Base-by-base conservation (phyloP, 2,888 invertebrate species). In the Bombylius discolor region DNA sequence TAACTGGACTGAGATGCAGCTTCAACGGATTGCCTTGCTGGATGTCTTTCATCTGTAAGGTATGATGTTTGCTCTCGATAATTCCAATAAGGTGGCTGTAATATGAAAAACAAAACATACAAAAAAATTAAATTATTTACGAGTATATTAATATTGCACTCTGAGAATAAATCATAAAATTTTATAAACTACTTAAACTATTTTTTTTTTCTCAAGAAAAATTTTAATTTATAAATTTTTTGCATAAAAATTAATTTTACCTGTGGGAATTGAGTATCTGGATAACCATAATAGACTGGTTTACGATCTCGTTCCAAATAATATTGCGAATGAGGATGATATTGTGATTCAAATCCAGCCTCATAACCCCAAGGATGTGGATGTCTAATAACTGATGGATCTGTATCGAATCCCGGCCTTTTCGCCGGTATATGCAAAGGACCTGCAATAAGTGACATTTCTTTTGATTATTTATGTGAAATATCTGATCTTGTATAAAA, bases 341-440 rank as follows among this genome's bases (percentile, higher is more conserved):
- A 73, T 65, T 71, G 74, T 57, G 68, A 64, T 61, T 72, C 72
- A 61, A 74, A 74, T 47, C 68, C 65, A 32, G 71, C 67, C 36
- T 75, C 73, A 62, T 74, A 74, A 45, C 71, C 68, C 74, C 75
- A 73, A 54, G 71, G 72, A 65, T 74, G 73, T 60, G 72, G 69
- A 64, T 72, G 74, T 61, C 74, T 67, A 62, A 74, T 74, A 49
- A 73, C 73, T 56, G 75, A 70, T 57, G 72, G 70, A 65, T 74
- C 75, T 59, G 73, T 64, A 62, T 74, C 80, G 70, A 78, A 85
- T 64, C 75, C 78, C 57, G 79, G 76, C 69, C 90, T 80, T 76
- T 92, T 91, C 68, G 91, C 91, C 63, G 91, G 92, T 76, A 92
- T 91, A 78, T 92, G 91, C 61, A 92, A 79, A 58, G 87, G 86